Base-by-base conservation (phyloP, 2,797 vertebrate genomes). In the Melanotaenia parkinsoni region DNA sequence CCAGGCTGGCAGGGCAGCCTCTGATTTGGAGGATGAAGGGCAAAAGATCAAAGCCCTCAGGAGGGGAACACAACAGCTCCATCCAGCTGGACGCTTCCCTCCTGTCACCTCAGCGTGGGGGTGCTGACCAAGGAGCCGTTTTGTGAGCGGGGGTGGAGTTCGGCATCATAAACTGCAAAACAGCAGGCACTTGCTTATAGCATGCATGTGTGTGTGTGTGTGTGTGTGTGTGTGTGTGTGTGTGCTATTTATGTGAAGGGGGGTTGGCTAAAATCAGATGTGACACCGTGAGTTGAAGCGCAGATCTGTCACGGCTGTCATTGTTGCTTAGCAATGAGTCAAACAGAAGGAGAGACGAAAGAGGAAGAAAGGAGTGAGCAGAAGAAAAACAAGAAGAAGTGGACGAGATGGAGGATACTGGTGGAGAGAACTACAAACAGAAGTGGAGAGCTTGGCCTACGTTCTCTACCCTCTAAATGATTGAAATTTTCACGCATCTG, bases 11-110 rank as follows among this genome's bases (percentile, higher is more conserved):
- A 86, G 77, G 57, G 61, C 69, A 62, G 74, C 53, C 50, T 18
- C 63, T 82, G 85, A 86, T 87, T 85, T 84, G 79, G 71, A 78
- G 82, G 86, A 79, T 77, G 79, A 84, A 86, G 86, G 90, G 75
- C 83, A 89, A 87, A 86, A 84, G 86, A 90, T 92, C 88, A 93
- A 91, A 91, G 86, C 82, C 72, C 86, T 85, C 82, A 86, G 79
- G 87, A 89, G 84, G 84, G 81, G 63, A 89, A 67, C 76, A 88
- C 86, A 90, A 90, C 81, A 87, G 83, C 75, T 81, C 68, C 82
- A 79, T 92, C 90, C 87, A 90, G 90, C 89, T 89, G 88, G 90
- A 91, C 76, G 72, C 80, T 87, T 87, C 86, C 84, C 90, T 90
- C 89, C 86, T 89, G 89, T 89, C 86, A 89, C 84, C 84, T 86